Evolutionary conservation across 2,797 vertebrate species (phyloP).

Genomic region (Hybognathus amarus): DNA sequence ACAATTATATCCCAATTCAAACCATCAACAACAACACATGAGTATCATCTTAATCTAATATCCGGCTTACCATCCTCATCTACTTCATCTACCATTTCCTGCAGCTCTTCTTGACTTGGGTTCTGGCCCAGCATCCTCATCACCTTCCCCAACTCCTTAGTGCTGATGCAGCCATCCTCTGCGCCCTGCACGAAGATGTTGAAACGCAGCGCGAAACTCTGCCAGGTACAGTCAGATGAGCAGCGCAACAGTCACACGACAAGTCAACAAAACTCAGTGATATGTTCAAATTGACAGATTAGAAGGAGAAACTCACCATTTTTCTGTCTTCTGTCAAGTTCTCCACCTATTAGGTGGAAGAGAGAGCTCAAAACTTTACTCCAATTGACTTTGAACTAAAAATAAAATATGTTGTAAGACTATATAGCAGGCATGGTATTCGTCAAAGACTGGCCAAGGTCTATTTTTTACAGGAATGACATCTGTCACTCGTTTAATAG

Average conservation of each 20-base stretch:
- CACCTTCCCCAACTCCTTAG: slow-evolving; percentile 84
- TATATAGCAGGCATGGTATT: slow-evolving; percentile 3
- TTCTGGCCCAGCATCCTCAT: slow-evolving; percentile 96
- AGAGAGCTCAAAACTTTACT: slow-evolving; percentile 34
- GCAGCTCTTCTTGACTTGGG: slow-evolving; percentile 95
- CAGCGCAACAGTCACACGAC: not conserved
- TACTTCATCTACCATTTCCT: slow-evolving; percentile 99
- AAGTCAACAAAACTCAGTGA: not conserved
- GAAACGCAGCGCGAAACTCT: slow-evolving; percentile 98
- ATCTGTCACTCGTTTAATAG: slow-evolving; percentile 25
- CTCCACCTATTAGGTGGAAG: slow-evolving; percentile 73
- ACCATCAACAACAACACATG: not conserved
- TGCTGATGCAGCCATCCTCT: slow-evolving; percentile 84
- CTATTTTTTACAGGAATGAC: slow-evolving; percentile 25
- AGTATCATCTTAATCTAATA: not conserved
- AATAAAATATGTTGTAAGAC: slow-evolving; percentile 30
- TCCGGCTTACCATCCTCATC: slow-evolving; percentile 89
- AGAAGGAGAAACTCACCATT: slow-evolving; percentile 73
- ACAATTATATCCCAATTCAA: not conserved
- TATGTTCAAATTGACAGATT: not conserved
- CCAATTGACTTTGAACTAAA: slow-evolving; percentile 35
- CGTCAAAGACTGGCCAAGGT: not conserved
- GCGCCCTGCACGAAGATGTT: slow-evolving; percentile 96
- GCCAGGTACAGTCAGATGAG: slow-evolving; percentile 45
- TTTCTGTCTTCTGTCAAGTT: slow-evolving; percentile 85